These are phyloP conservation scores for Formicarius rufipectus DNA, from an alignment of 2,113 vertebrate genomes.

Conservation along the genomic window DNA sequence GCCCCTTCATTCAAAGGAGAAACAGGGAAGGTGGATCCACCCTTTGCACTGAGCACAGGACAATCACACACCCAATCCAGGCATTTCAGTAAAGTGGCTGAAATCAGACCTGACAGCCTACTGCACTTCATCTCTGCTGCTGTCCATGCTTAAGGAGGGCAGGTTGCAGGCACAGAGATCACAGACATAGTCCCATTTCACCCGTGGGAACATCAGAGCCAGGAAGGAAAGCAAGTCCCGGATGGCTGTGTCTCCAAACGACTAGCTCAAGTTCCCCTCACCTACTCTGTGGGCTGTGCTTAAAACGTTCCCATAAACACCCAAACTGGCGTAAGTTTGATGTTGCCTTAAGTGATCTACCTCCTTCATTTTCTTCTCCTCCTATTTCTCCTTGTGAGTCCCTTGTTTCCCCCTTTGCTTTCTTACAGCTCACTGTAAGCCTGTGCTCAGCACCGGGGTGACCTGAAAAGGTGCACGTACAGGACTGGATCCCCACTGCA, in stretches of 20 bases:
- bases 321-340: not conserved
- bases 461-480: not conserved
- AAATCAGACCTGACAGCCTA: not conserved
- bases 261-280: not conserved
- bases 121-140: not conserved
- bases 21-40: not conserved
- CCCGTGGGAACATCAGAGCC: not conserved
- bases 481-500: not conserved
- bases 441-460: not conserved
- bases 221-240: not conserved
- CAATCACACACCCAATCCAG: not conserved
- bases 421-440: not conserved
- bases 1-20: not conserved
- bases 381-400: not conserved
- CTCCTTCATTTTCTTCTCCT: not conserved
- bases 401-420: not conserved
- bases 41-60: not conserved
- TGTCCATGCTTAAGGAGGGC: not conserved
- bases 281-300: not conserved
- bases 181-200: not conserved
- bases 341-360: not conserved
- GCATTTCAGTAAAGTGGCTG: not conserved
- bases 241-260: not conserved
- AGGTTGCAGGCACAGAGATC: accelerated
- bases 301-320: not conserved